Evolutionary conservation across 2,797 vertebrate genomes (phyloP), one percentile per base, ranked within the genome.

Genomic region (Amblyopsis hoosieri): DNA sequence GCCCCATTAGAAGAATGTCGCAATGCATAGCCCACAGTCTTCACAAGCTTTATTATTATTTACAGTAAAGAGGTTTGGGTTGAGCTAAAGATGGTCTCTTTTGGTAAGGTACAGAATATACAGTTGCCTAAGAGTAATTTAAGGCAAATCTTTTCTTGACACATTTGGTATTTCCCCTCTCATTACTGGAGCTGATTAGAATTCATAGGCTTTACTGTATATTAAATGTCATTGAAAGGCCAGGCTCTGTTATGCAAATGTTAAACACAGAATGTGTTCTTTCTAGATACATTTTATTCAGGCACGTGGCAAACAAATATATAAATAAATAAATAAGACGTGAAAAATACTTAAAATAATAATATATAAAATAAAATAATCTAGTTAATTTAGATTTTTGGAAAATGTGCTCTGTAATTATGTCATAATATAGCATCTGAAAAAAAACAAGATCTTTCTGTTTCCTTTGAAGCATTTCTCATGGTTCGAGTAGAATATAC

Each of bases 151-250:
- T 90, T 87, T 90, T 67, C 75, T 84, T 86, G 89, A 87, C 87
- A 87, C 75, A 77, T 82, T 85, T 90, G 87, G 83, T 87, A 91
- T 89, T 89, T 88, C 82, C 78, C 81, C 77, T 89, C 86, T 91
- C 84, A 86, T 91, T 92, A 92, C 89, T 87, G 78, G 68, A 72
- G 75, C 88, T 88, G 89, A 91, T 91, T 91, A 85, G 83, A 91
- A 89, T 91, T 89, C 89, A 88, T 81, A 77, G 82, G 77, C 79
- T 83, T 29, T 29, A 29, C 23, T 29, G 23, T 29, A 87, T 86
- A 89, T 87, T 91, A 91, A 92, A 91, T 93, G 91, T 90, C 91
- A 93, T 70, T 67, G 80, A 92, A 92, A 92, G 90, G 90, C 85
- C 90, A 92, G 56, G 81, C 79, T 90, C 90, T 92, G 88, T 92